Conservation (phyloP, 2,888 invertebrate species). For the Caenorhabditis sulstoni region DNA sequence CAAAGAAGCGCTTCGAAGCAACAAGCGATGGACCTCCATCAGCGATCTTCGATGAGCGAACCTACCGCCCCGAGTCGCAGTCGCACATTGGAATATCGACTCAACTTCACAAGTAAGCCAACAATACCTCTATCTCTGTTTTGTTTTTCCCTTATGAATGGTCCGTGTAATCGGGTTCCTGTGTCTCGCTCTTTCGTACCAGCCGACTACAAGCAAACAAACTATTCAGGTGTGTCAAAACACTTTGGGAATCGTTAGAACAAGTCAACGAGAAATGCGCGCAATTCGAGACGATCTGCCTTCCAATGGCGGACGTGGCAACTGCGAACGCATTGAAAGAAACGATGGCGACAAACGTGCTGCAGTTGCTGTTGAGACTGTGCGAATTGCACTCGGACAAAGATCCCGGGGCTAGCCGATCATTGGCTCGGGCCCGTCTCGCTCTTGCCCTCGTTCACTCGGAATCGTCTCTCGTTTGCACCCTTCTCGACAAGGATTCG, state of each 20-base stretch:
- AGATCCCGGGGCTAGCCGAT: constrained; percentile 2
- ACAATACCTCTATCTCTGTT: neutral
- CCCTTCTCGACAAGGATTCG: constrained; percentile 60
- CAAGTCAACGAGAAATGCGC: constrained; percentile 51
- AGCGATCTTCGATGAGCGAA: constrained; percentile 46
- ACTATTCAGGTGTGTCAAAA: constrained; percentile 44
- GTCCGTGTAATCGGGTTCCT: neutral
- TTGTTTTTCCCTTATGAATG: neutral
- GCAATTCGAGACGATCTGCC: constrained; percentile 55
- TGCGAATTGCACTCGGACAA: constrained; percentile 35
- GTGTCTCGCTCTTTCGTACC: neutral
- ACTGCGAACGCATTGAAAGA: constrained; percentile 38
- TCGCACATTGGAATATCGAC: constrained; percentile 56
- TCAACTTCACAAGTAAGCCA: constrained; percentile 47
- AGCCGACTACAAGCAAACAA: neutral
- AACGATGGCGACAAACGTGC: constrained; percentile 46
- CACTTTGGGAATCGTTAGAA: constrained; percentile 50
- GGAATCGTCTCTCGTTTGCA: constrained; percentile 61
- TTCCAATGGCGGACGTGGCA: constrained; percentile 40
- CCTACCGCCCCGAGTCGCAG: constrained; percentile 54
- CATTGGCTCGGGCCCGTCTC: constrained; percentile 58
- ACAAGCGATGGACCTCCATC: constrained; percentile 49
- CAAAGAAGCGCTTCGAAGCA: constrained; percentile 36
- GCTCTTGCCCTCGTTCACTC: constrained; percentile 65
- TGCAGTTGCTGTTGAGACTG: constrained; percentile 42